These are phyloP conservation scores for Ormyrus thymus DNA, from an alignment of 2,888 invertebrate genomes.

Conservation along the genomic window DNA sequence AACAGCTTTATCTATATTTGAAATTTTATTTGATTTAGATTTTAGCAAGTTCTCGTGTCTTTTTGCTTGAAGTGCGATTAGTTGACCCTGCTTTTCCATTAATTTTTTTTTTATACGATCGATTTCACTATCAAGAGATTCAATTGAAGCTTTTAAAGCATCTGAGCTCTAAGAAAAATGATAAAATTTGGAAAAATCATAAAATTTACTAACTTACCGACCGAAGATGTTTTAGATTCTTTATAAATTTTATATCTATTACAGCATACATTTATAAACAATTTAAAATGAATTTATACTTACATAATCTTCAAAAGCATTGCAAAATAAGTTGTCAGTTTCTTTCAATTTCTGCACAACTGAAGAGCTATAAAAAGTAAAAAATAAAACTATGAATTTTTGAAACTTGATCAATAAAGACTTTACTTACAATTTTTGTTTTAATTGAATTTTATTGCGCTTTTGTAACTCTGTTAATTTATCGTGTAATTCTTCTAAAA, in stretches of 20 bases:
- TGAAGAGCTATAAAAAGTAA: conserved; percentile 24
- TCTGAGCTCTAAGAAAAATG: conserved; percentile 36
- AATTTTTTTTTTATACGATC: background rate
- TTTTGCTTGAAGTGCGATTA: conserved; percentile 14
- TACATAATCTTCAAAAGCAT: conserved; percentile 47
- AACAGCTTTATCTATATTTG: conserved; percentile 17
- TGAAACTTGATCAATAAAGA: background rate
- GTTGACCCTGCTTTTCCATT: background rate
- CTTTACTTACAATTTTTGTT: conserved; percentile 42
- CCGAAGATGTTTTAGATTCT: no score
- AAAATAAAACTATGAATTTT: background rate
- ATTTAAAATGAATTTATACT: conserved; percentile 1
- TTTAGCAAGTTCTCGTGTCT: conserved; percentile 22
- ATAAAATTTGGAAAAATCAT: background rate
- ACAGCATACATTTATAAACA: no score
- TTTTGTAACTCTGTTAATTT: conserved; percentile 31
- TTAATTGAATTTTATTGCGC: background rate
- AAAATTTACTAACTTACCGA: no score
- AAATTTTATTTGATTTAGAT: background rate
- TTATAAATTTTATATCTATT: no score
- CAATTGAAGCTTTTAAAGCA: conserved; percentile 21
- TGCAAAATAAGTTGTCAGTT: conserved; percentile 30
- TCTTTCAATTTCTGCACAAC: conserved; percentile 25
- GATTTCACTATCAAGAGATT: conserved; percentile 2
- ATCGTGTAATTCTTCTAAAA: conserved; percentile 46